Evolutionary conservation across 2,113 vertebrate genomes (phyloP).

Genomic region (Semicossyphus pulcher): DNA sequence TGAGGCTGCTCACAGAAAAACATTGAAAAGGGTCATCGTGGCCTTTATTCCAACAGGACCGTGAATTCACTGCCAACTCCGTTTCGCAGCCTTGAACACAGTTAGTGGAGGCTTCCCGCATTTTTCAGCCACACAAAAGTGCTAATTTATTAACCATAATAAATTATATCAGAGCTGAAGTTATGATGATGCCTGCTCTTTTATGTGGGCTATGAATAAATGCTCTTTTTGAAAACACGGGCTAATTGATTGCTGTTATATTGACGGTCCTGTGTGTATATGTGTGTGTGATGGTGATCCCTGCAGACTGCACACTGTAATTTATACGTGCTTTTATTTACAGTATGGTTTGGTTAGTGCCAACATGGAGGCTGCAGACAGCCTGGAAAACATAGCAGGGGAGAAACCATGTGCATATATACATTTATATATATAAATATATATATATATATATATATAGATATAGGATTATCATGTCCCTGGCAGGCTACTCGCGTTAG

Average conservation of each 20-base stretch:
- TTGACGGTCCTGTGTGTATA: background rate
- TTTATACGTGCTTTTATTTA: slow-evolving; percentile 26
- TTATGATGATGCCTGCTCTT: slow-evolving; percentile 32
- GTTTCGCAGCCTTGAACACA: slow-evolving; percentile 27
- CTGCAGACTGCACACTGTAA: slow-evolving; percentile 1
- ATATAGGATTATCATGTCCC: slow-evolving; percentile 60
- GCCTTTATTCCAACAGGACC: slow-evolving; percentile 29
- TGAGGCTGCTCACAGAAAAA: background rate
- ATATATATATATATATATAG: background rate
- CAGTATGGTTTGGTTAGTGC: background rate
- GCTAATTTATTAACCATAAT: slow-evolving; percentile 27
- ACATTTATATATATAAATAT: no score
- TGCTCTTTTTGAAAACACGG: slow-evolving; percentile 26
- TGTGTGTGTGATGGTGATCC: slow-evolving; percentile 4
- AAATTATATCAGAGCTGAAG: slow-evolving; percentile 18
- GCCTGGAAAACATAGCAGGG: slow-evolving; percentile 17
- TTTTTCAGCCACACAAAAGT: slow-evolving; percentile 34
- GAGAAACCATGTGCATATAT: slow-evolving; percentile 49
- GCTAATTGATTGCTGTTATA: slow-evolving; percentile 14
- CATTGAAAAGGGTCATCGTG: background rate
- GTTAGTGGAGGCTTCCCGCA: slow-evolving; percentile 1
- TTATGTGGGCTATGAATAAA: slow-evolving; percentile 20
- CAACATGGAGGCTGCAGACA: slow-evolving; percentile 1
- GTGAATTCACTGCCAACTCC: slow-evolving; percentile 10
- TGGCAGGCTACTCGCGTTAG: slow-evolving; percentile 82